Base-by-base conservation (phyloP, 2,888 invertebrate species). In the Ormyrus nitidulus region DNA sequence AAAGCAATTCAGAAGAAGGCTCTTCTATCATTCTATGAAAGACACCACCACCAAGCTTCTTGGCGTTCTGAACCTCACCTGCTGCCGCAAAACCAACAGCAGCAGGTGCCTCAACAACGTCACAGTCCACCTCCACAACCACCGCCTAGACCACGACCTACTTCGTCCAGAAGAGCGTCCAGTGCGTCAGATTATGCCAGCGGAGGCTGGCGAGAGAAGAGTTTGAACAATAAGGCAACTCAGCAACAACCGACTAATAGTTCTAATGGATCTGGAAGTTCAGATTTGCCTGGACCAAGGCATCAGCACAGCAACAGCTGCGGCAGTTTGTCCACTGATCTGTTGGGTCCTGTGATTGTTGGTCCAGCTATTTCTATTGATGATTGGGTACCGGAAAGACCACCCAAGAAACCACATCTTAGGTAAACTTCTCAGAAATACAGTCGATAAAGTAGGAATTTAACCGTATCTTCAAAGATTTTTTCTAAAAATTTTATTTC, bases 1-100 rank as follows among this genome's bases (percentile, higher is more conserved):
- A 96, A 96, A 90, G 95, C 95, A 11, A 94, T 95, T 81, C 96
- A 96, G 87, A 96, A 96, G 91, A 95, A 96, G 88, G 96, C 96
- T 0, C 92, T 96, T 7, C 91, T 96, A 80, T 95, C 95, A 1
- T 96, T 95, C 87, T 96, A 96, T 89, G 96, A 96, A 87, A 92
- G 95, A 66, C 95, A 95, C 85, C 88, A 88, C 58, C 89, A 90
- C 65, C 88, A 89, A 70, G 87, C 90, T 0, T 90, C 92, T 10
- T 93, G 93, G 93, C 90, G 93, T 74, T 93, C 93, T 0, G 93
- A 93, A 84, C 93, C 93, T 0, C 93, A 93, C 77, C 87, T 93
- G 9, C 91, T 92, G 1, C 90, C 90, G 83, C 59, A 81, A 61
- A 76, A 44, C 7, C 61, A 81, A 58, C 80, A 13, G 10, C 61